A percentile compares a stretch with the other conserved stretches of the same genome.
Conservation (phyloP, 2,888 invertebrate species). For the Lomographa bimaculata region DNA sequence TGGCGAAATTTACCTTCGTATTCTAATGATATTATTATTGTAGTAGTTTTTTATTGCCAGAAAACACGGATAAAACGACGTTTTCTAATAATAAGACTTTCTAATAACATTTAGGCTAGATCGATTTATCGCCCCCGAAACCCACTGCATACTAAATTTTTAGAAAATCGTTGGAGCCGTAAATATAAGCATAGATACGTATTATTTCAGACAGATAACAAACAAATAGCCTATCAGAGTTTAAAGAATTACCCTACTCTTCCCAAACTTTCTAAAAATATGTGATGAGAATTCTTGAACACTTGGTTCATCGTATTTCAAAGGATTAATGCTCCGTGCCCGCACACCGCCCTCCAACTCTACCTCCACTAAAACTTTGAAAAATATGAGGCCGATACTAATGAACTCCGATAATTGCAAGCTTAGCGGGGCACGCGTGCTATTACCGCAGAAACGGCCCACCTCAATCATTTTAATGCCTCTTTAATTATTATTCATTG, state of each 20-base stretch:
- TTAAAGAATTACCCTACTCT: not conserved
- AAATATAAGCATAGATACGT: no score
- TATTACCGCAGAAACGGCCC: conserved; percentile 57
- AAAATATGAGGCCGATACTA: conserved; percentile 58
- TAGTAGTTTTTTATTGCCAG: no score
- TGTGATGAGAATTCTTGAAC: conserved; percentile 3
- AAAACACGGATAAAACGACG: no score
- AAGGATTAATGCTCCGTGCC: conserved; percentile 15
- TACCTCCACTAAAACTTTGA: conserved; percentile 47
- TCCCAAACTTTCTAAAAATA: not conserved
- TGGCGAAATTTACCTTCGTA: no score
- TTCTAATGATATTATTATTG: no score
- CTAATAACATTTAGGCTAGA: no score
- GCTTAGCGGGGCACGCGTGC: conserved; percentile 60
- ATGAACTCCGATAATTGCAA: conserved; percentile 66
- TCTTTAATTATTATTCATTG: conserved; percentile 67
- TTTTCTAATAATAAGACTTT: no score
- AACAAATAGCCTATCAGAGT: no score
- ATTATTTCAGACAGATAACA: no score
- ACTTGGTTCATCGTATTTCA: conserved; percentile 15
- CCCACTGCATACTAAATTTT: no score
- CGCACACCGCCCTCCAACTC: conserved; percentile 5
- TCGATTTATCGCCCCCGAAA: no score
- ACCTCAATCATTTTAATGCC: conserved; percentile 66
- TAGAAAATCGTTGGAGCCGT: no score